Base-by-base conservation (phyloP, 2,888 invertebrate species). In the Suillia variegata region DNA sequence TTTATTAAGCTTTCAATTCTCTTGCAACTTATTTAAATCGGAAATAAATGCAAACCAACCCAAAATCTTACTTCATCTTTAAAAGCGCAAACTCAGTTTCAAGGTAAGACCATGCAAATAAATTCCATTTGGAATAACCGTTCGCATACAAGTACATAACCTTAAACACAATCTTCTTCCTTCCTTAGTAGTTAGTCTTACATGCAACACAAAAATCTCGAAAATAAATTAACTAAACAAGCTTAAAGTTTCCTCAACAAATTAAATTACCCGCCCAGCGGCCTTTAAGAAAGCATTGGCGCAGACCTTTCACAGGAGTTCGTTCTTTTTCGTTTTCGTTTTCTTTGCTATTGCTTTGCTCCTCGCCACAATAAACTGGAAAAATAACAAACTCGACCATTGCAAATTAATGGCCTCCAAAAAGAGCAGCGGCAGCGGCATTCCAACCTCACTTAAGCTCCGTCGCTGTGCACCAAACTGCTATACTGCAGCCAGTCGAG, bases 351-450 rank as follows among this genome's bases (percentile, higher is more conserved):
- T 31, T 31, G 12, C 10, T 38, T 38, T 38, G 10, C 38, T 8
- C 38, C 38, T 38, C 38, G n/a, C 13, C 38, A 38, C 38, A 38
- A 38, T 38, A 38, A 52, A 51, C 50, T 51, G 57, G n/a, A n/a
- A n/a, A 52, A 52, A 58, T 45, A 10, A 22, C 45, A 21, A 56
- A 61, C 59, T 64, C 55, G 74, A 67, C 67, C 71, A 74, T 70
- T 65, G 70, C 64, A 75, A 74, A 73, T 75, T 72, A 75, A 73
- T 72, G 70, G 66, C 61, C 65, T 70, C 71, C 61, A 73, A 72
- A n/a, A 75, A 56, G 52, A 42, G 57, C 51, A 33, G 26, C 8
- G 47, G 6, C 45, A 47, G 12, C 26, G n/a, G 38, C 38, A 38
- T n/a, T 38, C 13, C 38, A 38, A 38, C 38, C 13, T 4, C 4